A percentile compares a stretch with the other conserved stretches of the same genome.
phyloP scores from a whole-genome alignment of 2,113 vertebrate genomes.

The Aythya baeri region DNA sequence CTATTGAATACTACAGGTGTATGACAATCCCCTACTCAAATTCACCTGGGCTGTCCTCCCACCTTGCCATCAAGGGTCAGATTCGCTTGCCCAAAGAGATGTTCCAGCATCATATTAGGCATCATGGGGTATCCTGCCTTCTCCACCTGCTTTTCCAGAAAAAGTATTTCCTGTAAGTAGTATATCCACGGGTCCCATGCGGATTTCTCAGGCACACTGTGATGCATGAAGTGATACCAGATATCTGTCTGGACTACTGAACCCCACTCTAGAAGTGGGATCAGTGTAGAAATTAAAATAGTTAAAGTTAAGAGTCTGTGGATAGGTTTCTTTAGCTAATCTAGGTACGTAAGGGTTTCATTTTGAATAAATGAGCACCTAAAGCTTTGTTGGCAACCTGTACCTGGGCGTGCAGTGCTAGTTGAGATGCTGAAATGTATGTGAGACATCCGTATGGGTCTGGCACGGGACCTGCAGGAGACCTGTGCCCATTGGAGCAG shows the following conservation, averaged over 20 bases:
- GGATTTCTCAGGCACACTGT: background rate
- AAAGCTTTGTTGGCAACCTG: background rate
- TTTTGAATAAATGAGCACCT: background rate
- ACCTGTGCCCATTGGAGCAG: background rate
- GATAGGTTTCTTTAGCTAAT: background rate
- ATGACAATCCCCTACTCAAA: background rate
- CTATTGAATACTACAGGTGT: background rate
- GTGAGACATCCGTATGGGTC: background rate
- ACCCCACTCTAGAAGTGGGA: background rate
- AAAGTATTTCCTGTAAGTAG: background rate
- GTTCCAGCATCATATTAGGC: background rate
- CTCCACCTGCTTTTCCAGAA: background rate
- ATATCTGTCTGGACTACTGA: background rate
- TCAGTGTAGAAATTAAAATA: background rate
- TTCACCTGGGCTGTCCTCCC: background rate
- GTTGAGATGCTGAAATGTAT: background rate
- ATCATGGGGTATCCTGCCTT: background rate
- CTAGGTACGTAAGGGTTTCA: background rate
- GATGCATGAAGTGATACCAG: background rate
- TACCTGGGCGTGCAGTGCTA: background rate
- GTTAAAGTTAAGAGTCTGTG: background rate
- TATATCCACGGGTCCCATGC: accelerated
- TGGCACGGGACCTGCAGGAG: background rate
- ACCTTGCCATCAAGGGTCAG: background rate
- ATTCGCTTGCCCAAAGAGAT: background rate